These are phyloP conservation scores for Tyto alba DNA, from an alignment of 2,113 vertebrate species.

Conservation along the genomic window DNA sequence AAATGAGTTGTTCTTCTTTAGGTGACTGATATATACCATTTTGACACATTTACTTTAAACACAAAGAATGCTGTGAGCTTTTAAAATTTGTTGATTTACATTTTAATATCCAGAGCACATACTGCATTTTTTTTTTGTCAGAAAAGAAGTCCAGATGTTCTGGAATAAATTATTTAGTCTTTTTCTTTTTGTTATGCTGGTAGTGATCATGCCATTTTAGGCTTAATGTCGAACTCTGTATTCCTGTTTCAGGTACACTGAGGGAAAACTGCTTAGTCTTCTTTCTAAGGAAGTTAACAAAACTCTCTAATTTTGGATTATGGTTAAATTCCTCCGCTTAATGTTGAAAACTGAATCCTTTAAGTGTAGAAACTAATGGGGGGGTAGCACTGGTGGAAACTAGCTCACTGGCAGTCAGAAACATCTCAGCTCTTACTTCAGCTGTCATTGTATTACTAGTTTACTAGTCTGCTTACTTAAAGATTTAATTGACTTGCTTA, in stretches of 20 bases:
- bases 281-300: neutral
- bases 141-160: neutral
- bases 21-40: neutral
- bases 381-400: neutral
- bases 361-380: neutral
- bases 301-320: neutral
- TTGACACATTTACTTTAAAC: neutral
- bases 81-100: neutral
- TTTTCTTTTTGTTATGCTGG: neutral
- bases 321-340: neutral
- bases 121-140: neutral
- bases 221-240: neutral
- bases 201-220: neutral
- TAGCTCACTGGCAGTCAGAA: neutral
- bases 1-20: neutral
- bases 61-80: neutral
- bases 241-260: neutral
- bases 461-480: neutral
- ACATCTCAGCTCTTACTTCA: neutral
- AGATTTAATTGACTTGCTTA: neutral
- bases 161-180: neutral
- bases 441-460: neutral
- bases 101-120: neutral
- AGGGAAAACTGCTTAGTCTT: neutral
- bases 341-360: neutral